Base-by-base conservation (phyloP, 2,888 invertebrate genomes). In the Tetranychus truncatus region DNA sequence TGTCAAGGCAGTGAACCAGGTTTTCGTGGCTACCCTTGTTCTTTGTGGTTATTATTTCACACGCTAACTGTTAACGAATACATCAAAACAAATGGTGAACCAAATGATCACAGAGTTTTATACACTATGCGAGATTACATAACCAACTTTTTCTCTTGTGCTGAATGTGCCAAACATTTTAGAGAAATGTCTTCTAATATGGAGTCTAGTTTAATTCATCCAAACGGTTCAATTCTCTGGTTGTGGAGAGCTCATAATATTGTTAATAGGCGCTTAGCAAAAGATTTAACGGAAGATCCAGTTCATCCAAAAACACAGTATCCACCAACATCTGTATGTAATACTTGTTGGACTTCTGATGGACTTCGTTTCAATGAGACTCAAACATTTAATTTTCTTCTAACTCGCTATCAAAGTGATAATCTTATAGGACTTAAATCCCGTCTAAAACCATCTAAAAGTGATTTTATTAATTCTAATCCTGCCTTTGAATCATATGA, bases 41-140 rank as follows among this genome's bases (percentile, higher is more conserved):
- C 94, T 0, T 84, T 99, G 55, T 99, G 99, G 99, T 90, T 89
- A 18, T 84, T 95, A 79, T 99, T 95, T 82, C 99, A 99, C 81
- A 90, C 89, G 66, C 83, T 99, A 75, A 91, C 93, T 0, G 91
- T 95, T 0, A 88, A 89, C 81, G 89, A 91, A 15, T 83, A 84
- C 76, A 20, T 44, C 15, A 82, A 81, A 76, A 81, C 82, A 75
- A 80, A 81, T 66, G 80, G 78, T 34, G 74, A 75, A 67, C 78
- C 80, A 74, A 74, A 75, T 71, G 88, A 89, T 0, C 84, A 87
- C 4, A 88, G 88, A 81, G 88, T 94, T 1, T 83, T 97, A 6
- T 86, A 86, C 79, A 89, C 90, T 1, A 91, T 97, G 86, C 87
- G 90, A 81, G 91, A 89, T 0, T 99, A 94, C 82, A 87, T 97